Evolutionary conservation across 2,113 vertebrate genomes (phyloP).

Genomic region (Delphinus delphis): DNA sequence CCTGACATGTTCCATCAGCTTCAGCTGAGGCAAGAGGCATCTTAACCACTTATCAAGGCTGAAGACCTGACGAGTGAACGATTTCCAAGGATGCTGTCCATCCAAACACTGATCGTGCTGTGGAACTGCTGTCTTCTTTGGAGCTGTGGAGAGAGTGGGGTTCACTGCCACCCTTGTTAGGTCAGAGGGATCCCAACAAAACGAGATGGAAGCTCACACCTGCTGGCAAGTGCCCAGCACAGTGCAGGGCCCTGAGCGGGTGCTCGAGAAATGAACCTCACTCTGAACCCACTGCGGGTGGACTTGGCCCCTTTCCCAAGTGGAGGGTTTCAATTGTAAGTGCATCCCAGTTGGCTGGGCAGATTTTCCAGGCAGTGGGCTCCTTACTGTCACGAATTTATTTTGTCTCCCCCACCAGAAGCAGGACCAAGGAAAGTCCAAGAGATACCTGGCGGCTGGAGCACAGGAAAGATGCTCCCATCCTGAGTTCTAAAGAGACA

Average conservation of each 20-base stretch:
- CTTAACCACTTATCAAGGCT: neutral
- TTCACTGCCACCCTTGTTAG: neutral
- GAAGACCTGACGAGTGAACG: neutral
- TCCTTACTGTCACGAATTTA: neutral
- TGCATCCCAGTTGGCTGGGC: neutral
- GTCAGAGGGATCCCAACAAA: neutral
- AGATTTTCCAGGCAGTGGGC: neutral
- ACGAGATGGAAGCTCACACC: neutral
- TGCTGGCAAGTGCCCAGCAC: neutral
- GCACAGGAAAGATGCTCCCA: neutral
- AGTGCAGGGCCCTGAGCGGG: rapidly evolving
- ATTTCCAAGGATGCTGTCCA: neutral
- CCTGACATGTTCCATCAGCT: neutral
- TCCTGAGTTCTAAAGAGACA: neutral
- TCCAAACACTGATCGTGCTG: neutral
- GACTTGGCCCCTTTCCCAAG: neutral
- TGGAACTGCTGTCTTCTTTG: neutral
- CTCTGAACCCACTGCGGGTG: neutral
- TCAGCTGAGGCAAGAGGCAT: neutral
- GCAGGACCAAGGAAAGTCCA: neutral
- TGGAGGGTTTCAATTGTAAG: neutral
- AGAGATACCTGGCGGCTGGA: neutral
- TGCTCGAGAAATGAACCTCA: neutral
- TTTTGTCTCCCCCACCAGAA: neutral
- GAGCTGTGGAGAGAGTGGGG: neutral